phyloP scores from a whole-genome alignment of 2,113 vertebrate species.

The Brienomyrus longianalis region DNA sequence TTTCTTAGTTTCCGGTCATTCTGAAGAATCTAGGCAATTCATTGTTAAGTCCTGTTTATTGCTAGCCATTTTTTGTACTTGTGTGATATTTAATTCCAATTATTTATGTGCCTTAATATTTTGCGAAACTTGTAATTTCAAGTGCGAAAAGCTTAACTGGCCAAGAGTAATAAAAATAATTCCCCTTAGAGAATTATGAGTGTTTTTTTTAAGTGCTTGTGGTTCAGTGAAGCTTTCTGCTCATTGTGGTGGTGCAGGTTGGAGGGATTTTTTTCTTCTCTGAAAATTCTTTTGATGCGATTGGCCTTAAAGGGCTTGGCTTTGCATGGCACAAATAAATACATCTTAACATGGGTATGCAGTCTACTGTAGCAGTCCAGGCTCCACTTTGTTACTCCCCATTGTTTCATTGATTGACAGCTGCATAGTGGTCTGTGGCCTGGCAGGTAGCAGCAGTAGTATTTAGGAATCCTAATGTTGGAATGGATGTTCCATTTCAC shows the following conservation, averaged over 20 bases:
- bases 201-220: neutral
- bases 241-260: neutral
- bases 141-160: constrained; percentile 2
- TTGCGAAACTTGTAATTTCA: neutral
- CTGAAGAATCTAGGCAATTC: no score
- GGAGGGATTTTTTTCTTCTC: neutral
- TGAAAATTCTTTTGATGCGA: neutral
- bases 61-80: neutral
- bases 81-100: neutral
- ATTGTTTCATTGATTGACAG: neutral
- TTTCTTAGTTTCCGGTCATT: neutral
- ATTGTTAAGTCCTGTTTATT: neutral
- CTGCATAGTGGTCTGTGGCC: neutral
- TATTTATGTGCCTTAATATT: constrained; percentile 4
- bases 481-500: neutral
- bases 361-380: neutral
- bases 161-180: neutral
- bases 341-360: neutral
- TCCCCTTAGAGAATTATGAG: neutral
- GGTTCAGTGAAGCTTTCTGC: neutral
- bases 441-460: neutral
- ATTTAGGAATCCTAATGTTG: neutral
- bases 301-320: neutral
- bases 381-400: neutral
- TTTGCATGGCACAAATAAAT: neutral